Conservation (phyloP, 2,888 invertebrate species). For the Drepanosiphum platanoidis region DNA sequence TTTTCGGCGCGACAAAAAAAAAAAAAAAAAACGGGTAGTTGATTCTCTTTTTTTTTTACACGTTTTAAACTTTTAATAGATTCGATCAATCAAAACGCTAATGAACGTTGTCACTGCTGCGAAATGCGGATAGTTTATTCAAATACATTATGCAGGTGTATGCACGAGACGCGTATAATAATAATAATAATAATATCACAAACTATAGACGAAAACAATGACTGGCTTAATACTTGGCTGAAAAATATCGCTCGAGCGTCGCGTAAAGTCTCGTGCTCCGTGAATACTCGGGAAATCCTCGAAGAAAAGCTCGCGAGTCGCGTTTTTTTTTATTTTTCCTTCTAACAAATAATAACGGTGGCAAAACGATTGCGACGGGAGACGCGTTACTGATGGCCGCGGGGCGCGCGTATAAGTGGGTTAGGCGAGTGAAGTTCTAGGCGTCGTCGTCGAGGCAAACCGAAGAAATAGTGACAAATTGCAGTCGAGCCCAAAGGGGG, state of each 20-base stretch:
- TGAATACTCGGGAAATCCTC: no score
- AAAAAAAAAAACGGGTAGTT: no score
- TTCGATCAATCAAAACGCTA: constrained; percentile 21
- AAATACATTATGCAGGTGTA: background rate
- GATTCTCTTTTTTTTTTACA: background rate
- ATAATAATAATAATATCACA: background rate
- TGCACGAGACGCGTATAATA: background rate
- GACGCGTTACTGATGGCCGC: background rate
- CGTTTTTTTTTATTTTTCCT: no score
- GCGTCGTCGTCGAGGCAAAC: background rate
- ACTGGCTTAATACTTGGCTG: background rate
- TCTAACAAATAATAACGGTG: background rate
- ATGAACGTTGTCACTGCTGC: background rate
- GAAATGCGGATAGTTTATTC: background rate
- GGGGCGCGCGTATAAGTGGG: background rate
- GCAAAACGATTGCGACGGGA: background rate
- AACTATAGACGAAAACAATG: background rate
- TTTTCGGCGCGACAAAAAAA: no score
- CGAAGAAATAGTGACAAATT: constrained; percentile 33
- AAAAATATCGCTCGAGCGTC: background rate
- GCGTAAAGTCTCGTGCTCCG: no score
- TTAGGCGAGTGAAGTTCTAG: background rate
- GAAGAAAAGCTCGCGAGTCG: no score
- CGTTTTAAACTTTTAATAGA: background rate
- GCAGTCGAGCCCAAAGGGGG: background rate